These are phyloP conservation scores for Epinotia nisella DNA, from an alignment of 2,888 invertebrate species.

Conservation along the genomic window DNA sequence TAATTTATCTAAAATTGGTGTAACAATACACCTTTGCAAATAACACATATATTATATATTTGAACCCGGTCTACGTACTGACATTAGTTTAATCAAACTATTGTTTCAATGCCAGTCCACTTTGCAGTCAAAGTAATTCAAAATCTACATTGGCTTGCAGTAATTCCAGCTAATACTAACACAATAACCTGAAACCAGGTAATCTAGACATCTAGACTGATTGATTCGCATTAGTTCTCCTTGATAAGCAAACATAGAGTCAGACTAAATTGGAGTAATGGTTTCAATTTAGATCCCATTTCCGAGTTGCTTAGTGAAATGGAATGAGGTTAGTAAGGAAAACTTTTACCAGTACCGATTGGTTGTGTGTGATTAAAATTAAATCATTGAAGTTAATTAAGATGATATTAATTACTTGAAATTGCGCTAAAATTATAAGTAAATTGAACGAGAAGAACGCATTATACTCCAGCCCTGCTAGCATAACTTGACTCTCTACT, in stretches of 20 bases:
- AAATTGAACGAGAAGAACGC: too few relatives aligned
- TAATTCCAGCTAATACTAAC: neutral
- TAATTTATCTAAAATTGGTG: too few relatives aligned
- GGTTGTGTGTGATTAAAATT: too few relatives aligned
- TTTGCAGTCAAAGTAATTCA: conserved; percentile 20
- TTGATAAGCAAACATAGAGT: conserved; percentile 16
- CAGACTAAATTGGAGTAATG: neutral
- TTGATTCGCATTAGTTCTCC: conserved; percentile 21
- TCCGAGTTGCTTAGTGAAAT: neutral
- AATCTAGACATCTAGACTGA: conserved; percentile 24
- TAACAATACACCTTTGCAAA: too few relatives aligned
- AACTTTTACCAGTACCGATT: too few relatives aligned
- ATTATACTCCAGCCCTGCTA: too few relatives aligned
- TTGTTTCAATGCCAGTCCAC: neutral
- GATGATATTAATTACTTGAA: too few relatives aligned
- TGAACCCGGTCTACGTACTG: neutral
- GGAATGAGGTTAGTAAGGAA: neutral
- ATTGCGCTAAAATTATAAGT: too few relatives aligned
- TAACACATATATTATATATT: too few relatives aligned
- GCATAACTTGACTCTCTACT: too few relatives aligned
- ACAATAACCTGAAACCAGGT: conserved; percentile 3
- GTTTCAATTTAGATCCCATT: neutral
- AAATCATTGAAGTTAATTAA: too few relatives aligned
- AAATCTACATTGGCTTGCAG: neutral
- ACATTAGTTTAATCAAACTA: neutral